A percentile compares a stretch with the other conserved stretches of the same genome.
Evolutionary conservation across 2,888 invertebrate species (phyloP).

Genomic region (Watsonalla cultraria): DNA sequence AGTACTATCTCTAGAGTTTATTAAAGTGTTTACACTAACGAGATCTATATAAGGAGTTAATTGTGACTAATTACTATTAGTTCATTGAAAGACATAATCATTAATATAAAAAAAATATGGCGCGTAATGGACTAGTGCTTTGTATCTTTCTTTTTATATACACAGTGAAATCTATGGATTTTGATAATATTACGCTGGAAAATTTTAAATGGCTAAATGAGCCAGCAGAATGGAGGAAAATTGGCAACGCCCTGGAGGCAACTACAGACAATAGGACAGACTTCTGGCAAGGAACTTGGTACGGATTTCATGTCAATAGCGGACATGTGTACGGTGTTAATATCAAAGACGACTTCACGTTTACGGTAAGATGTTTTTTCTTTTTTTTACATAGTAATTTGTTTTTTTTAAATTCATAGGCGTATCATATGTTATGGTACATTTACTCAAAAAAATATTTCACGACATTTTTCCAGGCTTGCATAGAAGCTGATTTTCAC

Average conservation of each 20-base stretch:
- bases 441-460: too few species aligned
- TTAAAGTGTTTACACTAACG: too few species aligned
- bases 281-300: constrained; percentile 62
- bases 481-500: constrained; percentile 53
- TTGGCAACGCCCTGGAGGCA: constrained; percentile 29
- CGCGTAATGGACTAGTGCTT: too few species aligned
- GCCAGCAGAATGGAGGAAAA: constrained; percentile 42
- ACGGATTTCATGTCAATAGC: constrained; percentile 44
- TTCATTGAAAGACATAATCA: too few species aligned
- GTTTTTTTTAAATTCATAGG: neutral
- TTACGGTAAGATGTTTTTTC: constrained; percentile 46
- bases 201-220: constrained; percentile 44
- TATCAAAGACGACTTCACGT: constrained; percentile 48
- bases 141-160: too few species aligned
- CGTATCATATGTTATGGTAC: too few species aligned
- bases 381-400: neutral
- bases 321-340: constrained; percentile 54
- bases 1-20: too few species aligned
- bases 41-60: too few species aligned
- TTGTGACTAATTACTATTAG: too few species aligned
- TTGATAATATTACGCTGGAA: constrained; percentile 8
- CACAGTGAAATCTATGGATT: neutral
- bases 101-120: too few species aligned
- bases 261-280: constrained; percentile 53
- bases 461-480: constrained; percentile 30